phyloP scores from a whole-genome alignment of 2,113 vertebrate genomes.

The Leucoraja erinaceus region DNA sequence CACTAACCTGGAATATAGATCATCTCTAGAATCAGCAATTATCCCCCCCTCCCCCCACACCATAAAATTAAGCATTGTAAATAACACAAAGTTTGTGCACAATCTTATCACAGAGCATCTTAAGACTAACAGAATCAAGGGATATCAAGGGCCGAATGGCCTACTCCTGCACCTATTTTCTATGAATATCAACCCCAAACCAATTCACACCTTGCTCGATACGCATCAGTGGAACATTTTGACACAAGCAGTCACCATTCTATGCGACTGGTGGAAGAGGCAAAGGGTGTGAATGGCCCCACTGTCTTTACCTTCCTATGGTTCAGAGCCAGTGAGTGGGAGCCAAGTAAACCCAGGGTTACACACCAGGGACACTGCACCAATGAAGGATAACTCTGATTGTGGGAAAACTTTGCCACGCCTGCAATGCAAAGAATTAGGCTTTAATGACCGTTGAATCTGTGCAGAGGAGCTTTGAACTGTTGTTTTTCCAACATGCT shows the following conservation, averaged over 20 bases:
- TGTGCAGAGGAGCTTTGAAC: no score
- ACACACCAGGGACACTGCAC: neutral
- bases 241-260: no score
- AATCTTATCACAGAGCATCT: no score
- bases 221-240: neutral
- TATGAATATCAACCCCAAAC: neutral
- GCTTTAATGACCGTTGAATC: neutral
- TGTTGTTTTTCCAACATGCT: neutral
- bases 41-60: neutral
- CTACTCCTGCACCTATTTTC: no score
- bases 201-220: neutral
- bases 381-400: neutral
- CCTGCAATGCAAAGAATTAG: neutral
- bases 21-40: neutral
- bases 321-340: neutral
- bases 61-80: no score
- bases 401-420: neutral
- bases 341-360: neutral
- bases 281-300: neutral
- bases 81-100: no score
- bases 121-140: no score
- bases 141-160: no score
- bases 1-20: neutral
- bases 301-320: neutral
- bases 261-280: neutral